A percentile compares a stretch with the other conserved stretches of the same genome.
Evolutionary conservation across 1,140 invertebrate genomes (phyloP).

Genomic region (Drosophila sulfurigaster): DNA sequence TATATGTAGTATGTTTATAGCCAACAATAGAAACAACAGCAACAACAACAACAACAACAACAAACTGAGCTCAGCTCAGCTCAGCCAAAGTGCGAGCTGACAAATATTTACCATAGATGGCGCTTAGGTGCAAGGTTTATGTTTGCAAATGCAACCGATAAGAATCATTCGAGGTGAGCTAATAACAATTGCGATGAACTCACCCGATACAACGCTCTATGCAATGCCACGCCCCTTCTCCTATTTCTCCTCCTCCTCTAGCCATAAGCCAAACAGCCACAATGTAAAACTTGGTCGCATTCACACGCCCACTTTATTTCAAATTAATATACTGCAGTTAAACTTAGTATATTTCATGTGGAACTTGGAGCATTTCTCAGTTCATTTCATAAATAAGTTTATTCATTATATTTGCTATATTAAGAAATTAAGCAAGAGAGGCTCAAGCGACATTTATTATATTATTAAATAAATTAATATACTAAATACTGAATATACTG

Average conservation of each 20-base stretch:
- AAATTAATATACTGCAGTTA: background rate
- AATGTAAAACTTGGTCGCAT: background rate
- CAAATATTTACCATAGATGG: conserved; percentile 52
- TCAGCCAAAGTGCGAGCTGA: conserved; percentile 38
- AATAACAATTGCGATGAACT: conserved; percentile 31
- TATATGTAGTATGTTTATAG: background rate
- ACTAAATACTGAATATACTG: no score
- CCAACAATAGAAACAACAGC: conserved; percentile 12
- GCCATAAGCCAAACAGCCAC: background rate
- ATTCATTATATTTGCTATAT: no score
- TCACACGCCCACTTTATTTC: background rate
- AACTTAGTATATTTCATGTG: background rate
- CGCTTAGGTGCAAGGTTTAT: conserved; percentile 40
- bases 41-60: background rate
- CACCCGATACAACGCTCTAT: background rate
- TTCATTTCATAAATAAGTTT: no score
- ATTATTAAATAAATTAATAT: no score
- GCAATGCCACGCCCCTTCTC: background rate
- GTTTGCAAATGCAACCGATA: conserved; percentile 48
- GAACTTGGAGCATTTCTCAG: background rate
- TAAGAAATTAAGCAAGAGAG: no score
- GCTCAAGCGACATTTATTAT: no score
- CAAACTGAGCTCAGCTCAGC: conserved; percentile 14
- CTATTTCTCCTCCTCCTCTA: background rate
- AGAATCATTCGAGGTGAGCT: conserved; percentile 35